These are phyloP conservation scores for Pollenia labialis DNA, from an alignment of 2,888 invertebrate species.

Conservation along the genomic window DNA sequence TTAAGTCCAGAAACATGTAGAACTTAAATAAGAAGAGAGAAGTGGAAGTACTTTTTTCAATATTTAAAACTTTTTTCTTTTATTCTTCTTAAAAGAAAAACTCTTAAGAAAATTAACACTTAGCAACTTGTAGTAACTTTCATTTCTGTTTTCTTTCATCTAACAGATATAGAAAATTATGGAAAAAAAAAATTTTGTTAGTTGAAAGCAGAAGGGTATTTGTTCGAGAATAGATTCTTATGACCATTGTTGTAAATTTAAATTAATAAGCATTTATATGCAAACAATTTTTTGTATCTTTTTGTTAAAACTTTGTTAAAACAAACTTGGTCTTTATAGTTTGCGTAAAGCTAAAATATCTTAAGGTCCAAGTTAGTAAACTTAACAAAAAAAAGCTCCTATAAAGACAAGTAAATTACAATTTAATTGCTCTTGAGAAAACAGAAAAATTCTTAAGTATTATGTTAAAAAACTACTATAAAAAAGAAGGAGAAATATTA, in stretches of 20 bases:
- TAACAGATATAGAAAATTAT: conserved; percentile 61
- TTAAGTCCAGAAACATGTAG: conserved; percentile 54
- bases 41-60: conserved; percentile 31
- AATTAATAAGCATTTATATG: conserved; percentile 74
- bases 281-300: conserved; percentile 47
- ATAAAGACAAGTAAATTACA: conserved; percentile 73
- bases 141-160: conserved; percentile 54
- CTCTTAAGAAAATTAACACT: conserved; percentile 73
- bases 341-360: conserved; percentile 60
- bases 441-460: conserved; percentile 46
- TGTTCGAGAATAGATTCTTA: conserved; percentile 58
- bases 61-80: conserved; percentile 50
- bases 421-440: conserved; percentile 71
- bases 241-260: conserved; percentile 71
- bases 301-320: conserved; percentile 39
- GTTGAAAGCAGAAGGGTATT: conserved; percentile 30
- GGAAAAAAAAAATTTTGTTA: conserved; percentile 35
- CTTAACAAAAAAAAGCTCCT: conserved; percentile 12
- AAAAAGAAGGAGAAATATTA: conserved; percentile 20
- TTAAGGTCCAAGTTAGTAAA: conserved; percentile 63
- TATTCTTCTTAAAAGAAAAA: conserved; percentile 43
- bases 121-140: conserved; percentile 62
- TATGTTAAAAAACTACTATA: conserved; percentile 5
- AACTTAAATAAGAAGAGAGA: conserved; percentile 20
- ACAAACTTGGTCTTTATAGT: conserved; percentile 57